phyloP scores from a whole-genome alignment of 2,888 invertebrate genomes.

The Didymodactylos carnosus region DNA sequence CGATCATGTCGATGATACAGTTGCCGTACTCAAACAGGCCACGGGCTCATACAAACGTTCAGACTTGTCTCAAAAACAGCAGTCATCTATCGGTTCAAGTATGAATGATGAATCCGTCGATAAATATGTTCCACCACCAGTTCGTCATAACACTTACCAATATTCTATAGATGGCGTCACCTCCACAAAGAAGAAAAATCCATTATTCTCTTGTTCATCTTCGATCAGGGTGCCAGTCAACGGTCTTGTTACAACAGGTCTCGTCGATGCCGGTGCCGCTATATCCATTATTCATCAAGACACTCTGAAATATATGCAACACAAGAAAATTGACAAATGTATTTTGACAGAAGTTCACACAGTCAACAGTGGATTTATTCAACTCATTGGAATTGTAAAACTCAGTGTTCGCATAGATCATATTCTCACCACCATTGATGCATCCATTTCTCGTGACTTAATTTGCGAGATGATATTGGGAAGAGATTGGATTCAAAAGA shows the following conservation, averaged over 20 bases:
- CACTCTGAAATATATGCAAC: not conserved
- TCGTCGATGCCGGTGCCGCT: not conserved
- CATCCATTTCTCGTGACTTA: not conserved
- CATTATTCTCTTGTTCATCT: not conserved
- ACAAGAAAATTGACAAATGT: not conserved
- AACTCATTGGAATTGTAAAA: not conserved
- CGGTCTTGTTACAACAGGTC: not conserved
- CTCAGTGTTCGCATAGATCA: not conserved
- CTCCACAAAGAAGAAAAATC: not conserved
- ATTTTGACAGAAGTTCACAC: not conserved
- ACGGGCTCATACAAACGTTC: not conserved
- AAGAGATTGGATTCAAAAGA: not conserved
- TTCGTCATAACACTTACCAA: not conserved
- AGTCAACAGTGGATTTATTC: not conserved
- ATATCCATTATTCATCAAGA: not conserved
- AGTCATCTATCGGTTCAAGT: not conserved
- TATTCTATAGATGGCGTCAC: not conserved
- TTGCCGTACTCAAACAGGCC: not conserved
- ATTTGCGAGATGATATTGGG: not conserved
- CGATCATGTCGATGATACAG: not conserved
- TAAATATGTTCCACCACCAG: not conserved
- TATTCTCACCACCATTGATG: not conserved
- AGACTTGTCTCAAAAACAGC: not conserved
- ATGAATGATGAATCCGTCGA: not conserved
- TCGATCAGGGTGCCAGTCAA: not conserved